Evolutionary conservation across 2,888 invertebrate species (phyloP), one percentile per base, ranked within the genome.

Genomic region (Achlya flavicornis): DNA sequence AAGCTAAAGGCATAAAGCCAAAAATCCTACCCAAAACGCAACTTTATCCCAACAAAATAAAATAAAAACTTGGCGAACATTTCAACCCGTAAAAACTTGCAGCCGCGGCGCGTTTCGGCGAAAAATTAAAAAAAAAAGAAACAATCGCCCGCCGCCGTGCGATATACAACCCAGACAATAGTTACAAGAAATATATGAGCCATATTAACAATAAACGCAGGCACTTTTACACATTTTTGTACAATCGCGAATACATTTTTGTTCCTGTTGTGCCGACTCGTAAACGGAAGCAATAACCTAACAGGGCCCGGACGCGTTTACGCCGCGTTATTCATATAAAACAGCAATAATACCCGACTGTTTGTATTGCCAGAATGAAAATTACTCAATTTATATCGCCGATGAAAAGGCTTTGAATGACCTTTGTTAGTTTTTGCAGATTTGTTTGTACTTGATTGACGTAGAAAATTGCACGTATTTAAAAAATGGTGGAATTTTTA

Each of bases 201-300:
- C 72, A 74, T 79, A 79, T 78, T 80, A 79, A 79, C 79, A 78
- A 81, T 77, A 79, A 75, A 76, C 68, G 75, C 69, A 71, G 77
- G 79, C 76, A 77, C 76, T 79, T 78, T 80, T 79, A 66, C 65
- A 63, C 59, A 46, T 33, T 62, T 64, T 63, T 61, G 63, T 66
- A 64, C 63, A 64, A 60, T 61, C 61, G 64, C 57, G 61, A 63
- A 73, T 75, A 76, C 68, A 72, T 76, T 75, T 76, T 72, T 69
- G 78, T 33, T 57, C 58, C 35, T 43, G 61, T 61, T 64, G 33
- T 38, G 19, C 53, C 53, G 76, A 72, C 73, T 73, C 73, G 77
- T 71, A 80, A 83, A 75, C 81, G 85, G 84, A 86, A 84, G 84
- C 79, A 85, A 86, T 86, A 86, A 81, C 77, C 79, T 77, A 83